Evolutionary conservation across 2,113 vertebrate genomes (phyloP).

Genomic region (Martes martes): DNA sequence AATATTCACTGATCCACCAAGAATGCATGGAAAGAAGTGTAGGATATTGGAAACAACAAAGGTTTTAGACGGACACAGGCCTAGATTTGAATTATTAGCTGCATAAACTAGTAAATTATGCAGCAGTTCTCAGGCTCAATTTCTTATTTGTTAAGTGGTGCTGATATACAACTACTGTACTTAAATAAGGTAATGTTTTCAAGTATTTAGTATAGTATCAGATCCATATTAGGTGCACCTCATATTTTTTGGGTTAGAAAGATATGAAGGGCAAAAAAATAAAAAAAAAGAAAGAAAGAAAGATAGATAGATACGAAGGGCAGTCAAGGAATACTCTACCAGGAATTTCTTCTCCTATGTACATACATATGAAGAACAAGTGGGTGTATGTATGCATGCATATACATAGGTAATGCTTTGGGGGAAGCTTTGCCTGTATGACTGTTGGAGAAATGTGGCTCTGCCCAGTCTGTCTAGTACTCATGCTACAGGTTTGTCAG

Average conservation of each 20-base stretch:
- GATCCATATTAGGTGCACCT: not conserved
- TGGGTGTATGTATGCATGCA: not conserved
- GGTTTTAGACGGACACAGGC: not conserved
- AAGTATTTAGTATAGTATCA: not conserved
- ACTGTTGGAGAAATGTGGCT: not conserved
- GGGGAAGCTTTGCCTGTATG: not conserved
- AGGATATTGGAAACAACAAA: not conserved
- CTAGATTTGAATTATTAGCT: not conserved
- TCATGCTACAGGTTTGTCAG: not conserved
- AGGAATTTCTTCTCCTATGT: not conserved
- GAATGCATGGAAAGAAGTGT: not conserved
- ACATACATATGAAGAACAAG: not conserved
- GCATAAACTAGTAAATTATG: not conserved
- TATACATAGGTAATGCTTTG: not conserved
- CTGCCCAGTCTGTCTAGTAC: not conserved
- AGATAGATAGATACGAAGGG: not conserved
- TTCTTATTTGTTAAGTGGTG: not conserved
- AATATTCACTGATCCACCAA: not conserved
- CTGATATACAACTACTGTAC: not conserved
- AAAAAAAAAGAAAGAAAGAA: no score
- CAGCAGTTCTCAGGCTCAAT: not conserved
- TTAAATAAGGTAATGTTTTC: not conserved
- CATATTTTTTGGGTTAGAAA: not conserved
- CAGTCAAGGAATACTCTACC: not conserved
- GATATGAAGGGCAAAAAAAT: not conserved